A percentile compares a stretch with the other conserved stretches of the same genome.
Evolutionary conservation across 30 jellyfish, hydroid and myxozoan genomes (phyloP).

Genomic region (Clytia hemisphaerica): DNA sequence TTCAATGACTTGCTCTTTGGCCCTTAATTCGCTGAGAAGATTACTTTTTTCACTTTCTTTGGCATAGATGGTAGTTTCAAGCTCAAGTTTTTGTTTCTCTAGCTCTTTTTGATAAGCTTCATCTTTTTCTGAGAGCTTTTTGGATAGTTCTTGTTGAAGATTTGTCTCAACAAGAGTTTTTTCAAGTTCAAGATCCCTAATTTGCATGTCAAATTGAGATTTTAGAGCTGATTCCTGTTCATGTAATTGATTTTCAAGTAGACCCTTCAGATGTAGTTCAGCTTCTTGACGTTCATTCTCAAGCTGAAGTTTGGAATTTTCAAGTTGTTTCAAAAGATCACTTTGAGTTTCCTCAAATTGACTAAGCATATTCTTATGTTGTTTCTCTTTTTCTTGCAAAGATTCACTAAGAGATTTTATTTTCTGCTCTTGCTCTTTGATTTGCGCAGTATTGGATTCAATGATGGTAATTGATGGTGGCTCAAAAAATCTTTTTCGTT

Average conservation of each 20-base stretch:
- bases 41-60: constrained; percentile 57
- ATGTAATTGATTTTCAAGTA: constrained; percentile 49
- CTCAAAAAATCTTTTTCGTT: constrained; percentile 14
- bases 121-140: constrained; percentile 66
- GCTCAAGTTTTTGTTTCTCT: constrained; percentile 52
- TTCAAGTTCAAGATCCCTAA: constrained; percentile 39
- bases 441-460: constrained; percentile 45
- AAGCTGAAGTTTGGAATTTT: constrained; percentile 47
- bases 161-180: constrained; percentile 58
- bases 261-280: constrained; percentile 39
- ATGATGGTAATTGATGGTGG: constrained; percentile 10
- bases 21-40: constrained; percentile 40
- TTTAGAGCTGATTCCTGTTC: constrained; percentile 65
- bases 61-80: constrained; percentile 39
- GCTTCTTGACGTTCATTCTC: constrained; percentile 58
- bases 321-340: constrained; percentile 38
- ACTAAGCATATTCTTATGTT: constrained; percentile 36
- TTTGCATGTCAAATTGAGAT: constrained; percentile 57
- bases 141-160: constrained; percentile 52
- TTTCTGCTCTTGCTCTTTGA: constrained; percentile 55
- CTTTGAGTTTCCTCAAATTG: constrained; percentile 60
- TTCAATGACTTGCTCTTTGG: constrained; percentile 55
- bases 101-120: constrained; percentile 55
- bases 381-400: constrained; percentile 39
- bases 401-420: constrained; percentile 29